Evolutionary conservation across 2,888 invertebrate species (phyloP).

Genomic region (Desoria tigrina): DNA sequence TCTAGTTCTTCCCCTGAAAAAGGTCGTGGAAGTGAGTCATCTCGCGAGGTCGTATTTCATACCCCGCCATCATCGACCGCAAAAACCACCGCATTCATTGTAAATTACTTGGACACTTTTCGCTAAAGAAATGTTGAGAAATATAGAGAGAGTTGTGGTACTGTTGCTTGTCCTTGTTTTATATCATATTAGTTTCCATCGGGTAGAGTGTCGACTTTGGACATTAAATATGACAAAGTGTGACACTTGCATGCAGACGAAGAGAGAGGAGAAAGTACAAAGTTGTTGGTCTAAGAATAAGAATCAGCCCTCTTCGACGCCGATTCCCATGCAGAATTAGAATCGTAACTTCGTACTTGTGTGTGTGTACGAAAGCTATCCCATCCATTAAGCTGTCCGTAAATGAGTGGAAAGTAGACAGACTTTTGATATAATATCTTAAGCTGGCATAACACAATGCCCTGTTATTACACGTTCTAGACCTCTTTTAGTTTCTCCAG

Average conservation of each 20-base stretch:
- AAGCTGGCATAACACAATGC: too few species aligned
- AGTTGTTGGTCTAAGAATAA: neutral
- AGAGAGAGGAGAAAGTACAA: neutral
- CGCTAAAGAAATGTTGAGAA: too few species aligned
- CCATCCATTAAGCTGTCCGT: slow-evolving; percentile 4
- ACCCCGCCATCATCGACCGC: neutral
- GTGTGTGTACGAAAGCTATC: neutral
- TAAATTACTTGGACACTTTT: too few species aligned
- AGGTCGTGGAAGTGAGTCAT: neutral
- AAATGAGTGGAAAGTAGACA: neutral
- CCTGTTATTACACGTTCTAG: too few species aligned
- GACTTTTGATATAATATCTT: too few species aligned
- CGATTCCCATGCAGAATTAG: too few species aligned
- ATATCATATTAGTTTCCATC: too few species aligned
- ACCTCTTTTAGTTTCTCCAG: too few species aligned
- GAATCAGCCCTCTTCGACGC: neutral
- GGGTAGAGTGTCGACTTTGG: too few species aligned
- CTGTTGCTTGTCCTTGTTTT: too few species aligned
- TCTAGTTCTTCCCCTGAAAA: slow-evolving; percentile 1
- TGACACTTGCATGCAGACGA: neutral
- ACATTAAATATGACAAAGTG: slow-evolving; percentile 13
- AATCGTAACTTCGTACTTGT: too few species aligned
- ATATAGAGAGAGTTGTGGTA: neutral
- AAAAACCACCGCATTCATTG: too few species aligned
- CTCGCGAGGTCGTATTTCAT: neutral